Base-by-base conservation (phyloP, 2,888 invertebrate genomes). In the Hipparchia semele region DNA sequence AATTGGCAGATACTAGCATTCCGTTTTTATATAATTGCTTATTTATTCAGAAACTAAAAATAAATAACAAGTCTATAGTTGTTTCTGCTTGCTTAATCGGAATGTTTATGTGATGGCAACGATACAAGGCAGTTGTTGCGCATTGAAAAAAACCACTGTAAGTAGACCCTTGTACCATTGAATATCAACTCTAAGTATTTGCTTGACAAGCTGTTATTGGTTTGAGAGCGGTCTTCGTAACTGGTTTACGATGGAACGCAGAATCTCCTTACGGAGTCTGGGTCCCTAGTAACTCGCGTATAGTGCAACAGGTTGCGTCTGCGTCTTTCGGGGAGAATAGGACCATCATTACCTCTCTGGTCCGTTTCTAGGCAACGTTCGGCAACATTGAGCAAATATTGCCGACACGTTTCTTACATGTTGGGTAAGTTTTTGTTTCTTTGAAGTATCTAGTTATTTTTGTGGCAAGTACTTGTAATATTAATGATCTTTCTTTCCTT, bases 211-310 rank as follows among this genome's bases (percentile, higher is more conserved):
- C 45, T 45, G 9, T 6, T 46, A 3, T 45, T 4, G 8, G 0
- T n/a, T 10, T 8, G 10, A 56, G 6, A 58, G 58, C 12, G 46
- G 2, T 51, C 49, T 39, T 33, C 6, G 6, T 9, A 49, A 68
- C 68, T 68, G 59, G 68, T 68, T 10, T 7, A 2, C 46, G 1
- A 60, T 46, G 12, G 51, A 51, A 68, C 65, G 49, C 68, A n/a
- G 23, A 51, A 61, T 69, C 84, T 89, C 84, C 78, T 81, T 23
- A 67, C 6, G 2, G 9, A 6, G 81, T 85, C 82, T 93, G 88
- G 62, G 76, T 76, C 82, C 92, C 91, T 92, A 85, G 92, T 92
- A 91, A 78, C 82, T 84, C 88, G 91, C 92, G 92, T 90, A 90
- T 86, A 87, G 81, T 85, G 88, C 83, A 87, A 87, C 88, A 85